phyloP scores from a whole-genome alignment of 2,797 vertebrate genomes.

The Poecilia gillii region DNA sequence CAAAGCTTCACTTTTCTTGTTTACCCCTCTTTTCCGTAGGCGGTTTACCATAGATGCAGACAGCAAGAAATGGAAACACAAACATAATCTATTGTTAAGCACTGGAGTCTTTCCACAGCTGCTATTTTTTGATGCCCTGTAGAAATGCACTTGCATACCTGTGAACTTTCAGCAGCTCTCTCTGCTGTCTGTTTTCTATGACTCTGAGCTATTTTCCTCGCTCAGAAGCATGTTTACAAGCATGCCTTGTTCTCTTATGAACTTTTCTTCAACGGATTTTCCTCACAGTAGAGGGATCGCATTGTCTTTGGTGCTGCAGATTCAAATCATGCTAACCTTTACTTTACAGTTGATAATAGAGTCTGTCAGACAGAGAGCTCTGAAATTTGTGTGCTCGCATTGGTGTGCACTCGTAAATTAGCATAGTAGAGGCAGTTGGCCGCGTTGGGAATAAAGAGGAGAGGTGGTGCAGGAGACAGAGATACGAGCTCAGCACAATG shows the following conservation, averaged over 20 bases:
- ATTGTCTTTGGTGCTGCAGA: conserved; percentile 19
- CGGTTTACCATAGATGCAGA: conserved; percentile 59
- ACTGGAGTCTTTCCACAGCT: conserved; percentile 46
- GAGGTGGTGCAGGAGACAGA: conserved; percentile 14
- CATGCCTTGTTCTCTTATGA: conserved; percentile 26
- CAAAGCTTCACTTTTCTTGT: conserved; percentile 48
- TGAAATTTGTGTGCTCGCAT: conserved; percentile 38
- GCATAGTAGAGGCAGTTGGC: conserved; percentile 41
- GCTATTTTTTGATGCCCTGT: conserved; percentile 54
- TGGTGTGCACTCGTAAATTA: conserved; percentile 51
- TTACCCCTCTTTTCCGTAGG: conserved; percentile 52
- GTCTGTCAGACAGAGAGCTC: conserved; percentile 35
- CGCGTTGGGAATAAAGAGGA: conserved; percentile 23
- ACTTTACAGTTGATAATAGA: conserved; percentile 49
- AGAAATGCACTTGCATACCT: conserved; percentile 43
- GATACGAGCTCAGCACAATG: conserved; percentile 69
- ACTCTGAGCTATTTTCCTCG: conserved; percentile 42
- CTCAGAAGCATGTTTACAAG: conserved; percentile 20
- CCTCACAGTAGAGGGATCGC: conserved; percentile 23
- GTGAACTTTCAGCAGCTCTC: conserved; percentile 29
- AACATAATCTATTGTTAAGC: conserved; percentile 71
- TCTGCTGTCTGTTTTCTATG: conserved; percentile 15
- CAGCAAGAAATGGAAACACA: conserved; percentile 52
- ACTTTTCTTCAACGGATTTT: conserved; percentile 37
- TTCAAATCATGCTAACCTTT: conserved; percentile 47